Evolutionary conservation across 2,888 invertebrate genomes (phyloP), one percentile per base, ranked within the genome.

Genomic region (Hoplodrina blanda): DNA sequence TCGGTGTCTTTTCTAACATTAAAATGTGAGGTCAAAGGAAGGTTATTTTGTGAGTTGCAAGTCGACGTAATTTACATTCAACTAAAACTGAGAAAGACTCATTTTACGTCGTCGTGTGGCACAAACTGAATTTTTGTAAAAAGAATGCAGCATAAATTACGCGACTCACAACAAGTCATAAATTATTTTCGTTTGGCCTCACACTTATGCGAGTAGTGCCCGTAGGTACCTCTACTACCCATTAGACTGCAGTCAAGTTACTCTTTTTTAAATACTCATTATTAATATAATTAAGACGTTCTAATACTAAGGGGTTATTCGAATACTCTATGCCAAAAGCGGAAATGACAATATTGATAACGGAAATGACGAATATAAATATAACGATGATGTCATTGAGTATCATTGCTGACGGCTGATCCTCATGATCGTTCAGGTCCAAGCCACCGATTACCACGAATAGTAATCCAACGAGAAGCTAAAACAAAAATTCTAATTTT

Each of bases 321-420:
- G 97, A 97, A 89, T 97, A 97, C 88, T 98, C 98, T 82, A 98
- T 97, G 62, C 98, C 98, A 88, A 99, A 98, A 53, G 98, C 98
- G 56, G 98, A 98, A 88, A 98, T 98, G 59, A 98, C 96, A 75
- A 98, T 97, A 91, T 98, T 98, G 59, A 97, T 96, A 62, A 98
- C 96, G 19, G 98, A 98, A 91, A 98, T 98, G 62, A 98, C 91
- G 94, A 98, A 98, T 87, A 98, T 97, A 81, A 98, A 97, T 88
- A 98, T 97, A 75, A 98, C 96, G 84, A 98, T 98, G 83, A 98
- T 89, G 92, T 98, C 98, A 94, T 98, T 98, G 82, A 98, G 95
- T 80, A 98, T 96, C 81, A 97, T 93, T n/a, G 98, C 98, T 37
- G 97, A 97, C 55, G 96, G 96, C 90, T 98, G 98, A 90, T 98